phyloP scores from a whole-genome alignment of 2,797 vertebrate genomes.

The Prionace glauca region DNA sequence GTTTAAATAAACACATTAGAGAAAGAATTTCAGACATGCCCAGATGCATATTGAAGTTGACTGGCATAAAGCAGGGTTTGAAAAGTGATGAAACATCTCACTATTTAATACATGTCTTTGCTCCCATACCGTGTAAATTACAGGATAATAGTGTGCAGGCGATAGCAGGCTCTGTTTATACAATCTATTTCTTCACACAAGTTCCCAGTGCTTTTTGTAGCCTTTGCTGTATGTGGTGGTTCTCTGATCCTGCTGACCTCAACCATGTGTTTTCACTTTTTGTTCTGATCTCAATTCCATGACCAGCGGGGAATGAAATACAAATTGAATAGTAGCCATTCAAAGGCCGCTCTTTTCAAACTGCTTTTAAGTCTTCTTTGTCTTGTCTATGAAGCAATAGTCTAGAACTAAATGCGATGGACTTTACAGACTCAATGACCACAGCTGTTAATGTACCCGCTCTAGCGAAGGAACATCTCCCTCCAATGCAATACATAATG shows the following conservation, averaged over 20 bases:
- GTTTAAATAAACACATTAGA: constrained; percentile 96
- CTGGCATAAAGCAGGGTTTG: constrained; percentile 69
- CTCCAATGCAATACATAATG: not conserved
- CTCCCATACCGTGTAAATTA: constrained; percentile 93
- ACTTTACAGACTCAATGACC: constrained; percentile 53
- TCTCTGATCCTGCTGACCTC: constrained; percentile 96
- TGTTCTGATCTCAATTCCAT: constrained; percentile 98
- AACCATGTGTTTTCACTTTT: constrained; percentile 99
- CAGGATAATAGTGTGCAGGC: constrained; percentile 92
- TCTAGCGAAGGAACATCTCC: not conserved
- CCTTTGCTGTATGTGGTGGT: constrained; percentile 91
- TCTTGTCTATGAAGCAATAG: constrained; percentile 67
- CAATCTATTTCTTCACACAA: constrained; percentile 94
- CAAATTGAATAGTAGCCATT: constrained; percentile 99
- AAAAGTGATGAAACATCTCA: constrained; percentile 67
- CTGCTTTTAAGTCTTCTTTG: constrained; percentile 82
- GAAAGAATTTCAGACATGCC: constrained; percentile 85
- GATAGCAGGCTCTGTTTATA: constrained; percentile 92
- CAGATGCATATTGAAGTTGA: constrained; percentile 72
- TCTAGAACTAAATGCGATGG: constrained; percentile 69
- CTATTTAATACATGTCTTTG: constrained; percentile 72
- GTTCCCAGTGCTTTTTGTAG: constrained; percentile 82
- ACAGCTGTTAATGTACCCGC: constrained; percentile 38
- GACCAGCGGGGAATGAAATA: constrained; percentile 99
- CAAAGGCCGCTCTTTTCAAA: constrained; percentile 86